Conservation (phyloP, 2,113 vertebrate genomes). For the human (Homo sapiens) region GRCh38 chr11:68596501-68597000, state of each 20-base stretch:
- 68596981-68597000: neutral
- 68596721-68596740: neutral
- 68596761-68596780: neutral
- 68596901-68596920: neutral
- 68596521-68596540: neutral
- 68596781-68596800: neutral
- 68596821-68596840: neutral
- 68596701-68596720: neutral
- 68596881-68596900: neutral
- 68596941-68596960: neutral
- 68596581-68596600: neutral
- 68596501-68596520: neutral
- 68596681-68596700: neutral
- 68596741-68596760: neutral
- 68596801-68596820: neutral
- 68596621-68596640: neutral
- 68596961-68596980: accelerated
- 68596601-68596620: neutral
- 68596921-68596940: neutral
- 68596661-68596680: neutral
- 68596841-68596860: neutral
- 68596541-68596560: no score
- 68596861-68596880: neutral
- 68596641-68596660: neutral
- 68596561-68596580: neutral